phyloP scores from a whole-genome alignment of 2,888 invertebrate species.

The Brassicogethes aeneus region DNA sequence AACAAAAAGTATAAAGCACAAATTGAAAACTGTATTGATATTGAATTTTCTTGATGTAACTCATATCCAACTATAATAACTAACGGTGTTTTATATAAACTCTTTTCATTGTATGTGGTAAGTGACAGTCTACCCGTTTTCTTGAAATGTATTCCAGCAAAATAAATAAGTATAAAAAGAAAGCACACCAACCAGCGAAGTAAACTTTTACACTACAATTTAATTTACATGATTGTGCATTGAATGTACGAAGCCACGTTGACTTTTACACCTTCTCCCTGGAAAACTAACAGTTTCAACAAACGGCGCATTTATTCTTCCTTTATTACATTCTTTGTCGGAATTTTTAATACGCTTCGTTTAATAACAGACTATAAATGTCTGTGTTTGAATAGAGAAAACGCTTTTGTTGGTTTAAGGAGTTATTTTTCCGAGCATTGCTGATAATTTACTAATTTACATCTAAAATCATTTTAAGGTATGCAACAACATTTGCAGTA shows the following conservation, averaged over 20 bases:
- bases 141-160: no score
- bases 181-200: neutral
- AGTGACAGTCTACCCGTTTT: no score
- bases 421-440: no score
- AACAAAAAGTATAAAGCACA: neutral
- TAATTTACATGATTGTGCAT: neutral
- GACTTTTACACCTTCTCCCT: neutral
- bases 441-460: no score
- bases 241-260: neutral
- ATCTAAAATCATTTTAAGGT: no score
- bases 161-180: neutral
- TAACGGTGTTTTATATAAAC: no score
- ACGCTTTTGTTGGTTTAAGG: neutral
- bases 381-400: neutral
- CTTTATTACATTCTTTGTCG: neutral
- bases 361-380: neutral
- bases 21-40: neutral
- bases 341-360: neutral
- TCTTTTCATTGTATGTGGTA: no score
- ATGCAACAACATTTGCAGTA: no score
- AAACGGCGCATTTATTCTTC: neutral
- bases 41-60: neutral
- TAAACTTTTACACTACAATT: neutral
- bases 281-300: neutral
- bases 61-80: no score